Conservation (phyloP, 2,113 vertebrate genomes). For the Chunga burmeisteri region DNA sequence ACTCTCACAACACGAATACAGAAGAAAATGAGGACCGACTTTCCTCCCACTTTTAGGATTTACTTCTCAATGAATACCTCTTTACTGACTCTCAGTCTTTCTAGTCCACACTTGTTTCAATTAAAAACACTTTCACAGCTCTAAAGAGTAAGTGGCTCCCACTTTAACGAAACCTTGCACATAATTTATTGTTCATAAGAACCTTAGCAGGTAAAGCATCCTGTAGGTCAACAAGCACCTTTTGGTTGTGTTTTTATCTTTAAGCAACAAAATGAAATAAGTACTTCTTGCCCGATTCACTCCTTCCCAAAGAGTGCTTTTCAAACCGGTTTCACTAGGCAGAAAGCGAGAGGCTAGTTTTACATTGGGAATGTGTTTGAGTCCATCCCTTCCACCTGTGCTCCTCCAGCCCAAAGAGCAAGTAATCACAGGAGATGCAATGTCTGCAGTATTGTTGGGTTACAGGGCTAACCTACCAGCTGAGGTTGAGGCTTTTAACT, state of each 20-base stretch:
- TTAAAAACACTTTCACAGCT: neutral
- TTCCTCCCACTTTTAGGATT: neutral
- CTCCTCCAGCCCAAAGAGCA: neutral
- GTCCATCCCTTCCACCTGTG: neutral
- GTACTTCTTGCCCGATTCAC: neutral
- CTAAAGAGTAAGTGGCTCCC: neutral
- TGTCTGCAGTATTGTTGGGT: neutral
- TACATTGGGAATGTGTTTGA: neutral
- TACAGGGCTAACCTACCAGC: neutral
- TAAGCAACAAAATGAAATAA: neutral
- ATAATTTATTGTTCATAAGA: neutral
- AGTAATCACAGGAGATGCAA: neutral
- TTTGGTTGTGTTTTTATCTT: neutral
- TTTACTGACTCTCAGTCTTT: neutral
- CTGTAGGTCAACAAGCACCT: neutral
- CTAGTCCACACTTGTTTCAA: neutral
- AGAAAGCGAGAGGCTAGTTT: neutral
- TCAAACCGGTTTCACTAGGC: neutral
- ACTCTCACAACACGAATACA: neutral
- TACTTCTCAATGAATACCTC: neutral
- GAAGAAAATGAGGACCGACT: neutral
- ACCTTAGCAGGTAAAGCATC: neutral
- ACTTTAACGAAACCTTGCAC: neutral
- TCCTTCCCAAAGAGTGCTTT: neutral
- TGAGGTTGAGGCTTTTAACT: neutral